A percentile compares a stretch with the other conserved stretches of the same genome.
Evolutionary conservation across 2,888 invertebrate genomes (phyloP).

Genomic region (Camponotus fellah): DNA sequence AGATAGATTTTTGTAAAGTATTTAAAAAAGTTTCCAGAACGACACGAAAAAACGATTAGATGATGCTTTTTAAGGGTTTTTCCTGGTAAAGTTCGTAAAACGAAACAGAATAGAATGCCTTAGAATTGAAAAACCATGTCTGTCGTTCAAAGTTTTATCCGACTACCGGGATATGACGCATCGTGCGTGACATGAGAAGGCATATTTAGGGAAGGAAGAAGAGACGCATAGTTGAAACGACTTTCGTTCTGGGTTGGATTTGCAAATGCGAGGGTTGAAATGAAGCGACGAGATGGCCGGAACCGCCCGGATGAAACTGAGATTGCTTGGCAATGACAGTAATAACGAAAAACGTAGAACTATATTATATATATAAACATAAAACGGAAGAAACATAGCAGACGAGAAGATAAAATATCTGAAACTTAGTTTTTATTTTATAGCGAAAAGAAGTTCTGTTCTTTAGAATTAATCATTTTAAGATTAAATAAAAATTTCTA

Average conservation of each 20-base stretch:
- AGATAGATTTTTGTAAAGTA: constrained; percentile 4
- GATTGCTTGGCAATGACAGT: constrained; percentile 50
- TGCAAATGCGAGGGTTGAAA: constrained; percentile 35
- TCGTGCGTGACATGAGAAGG: constrained; percentile 45
- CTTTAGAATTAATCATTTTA: not conserved
- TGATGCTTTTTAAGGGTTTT: not conserved
- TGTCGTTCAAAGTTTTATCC: constrained; percentile 45
- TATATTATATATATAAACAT: constrained; percentile 13
- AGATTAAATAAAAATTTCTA: not conserved
- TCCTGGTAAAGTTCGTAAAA: not conserved
- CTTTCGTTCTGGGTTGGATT: constrained; percentile 34
- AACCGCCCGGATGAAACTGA: constrained; percentile 47
- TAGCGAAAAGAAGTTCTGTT: not conserved
- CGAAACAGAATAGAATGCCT: constrained; percentile 10
- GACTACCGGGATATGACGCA: constrained; percentile 40
- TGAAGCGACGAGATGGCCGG: constrained; percentile 10
- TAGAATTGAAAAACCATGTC: constrained; percentile 79
- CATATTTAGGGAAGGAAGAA: constrained; percentile 21
- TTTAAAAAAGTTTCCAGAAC: not conserved
- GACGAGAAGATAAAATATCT: constrained; percentile 24
- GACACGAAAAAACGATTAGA: constrained; percentile 28
- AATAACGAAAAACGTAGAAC: constrained; percentile 32
- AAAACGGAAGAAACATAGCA: constrained; percentile 4
- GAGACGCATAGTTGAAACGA: constrained; percentile 24
- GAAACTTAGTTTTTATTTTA: not conserved